Percentiles rank a stretch among this genome's conserved stretches.
These are phyloP conservation scores for Cantharis nigra DNA, from an alignment of 2,888 invertebrate genomes.

Conservation along the genomic window DNA sequence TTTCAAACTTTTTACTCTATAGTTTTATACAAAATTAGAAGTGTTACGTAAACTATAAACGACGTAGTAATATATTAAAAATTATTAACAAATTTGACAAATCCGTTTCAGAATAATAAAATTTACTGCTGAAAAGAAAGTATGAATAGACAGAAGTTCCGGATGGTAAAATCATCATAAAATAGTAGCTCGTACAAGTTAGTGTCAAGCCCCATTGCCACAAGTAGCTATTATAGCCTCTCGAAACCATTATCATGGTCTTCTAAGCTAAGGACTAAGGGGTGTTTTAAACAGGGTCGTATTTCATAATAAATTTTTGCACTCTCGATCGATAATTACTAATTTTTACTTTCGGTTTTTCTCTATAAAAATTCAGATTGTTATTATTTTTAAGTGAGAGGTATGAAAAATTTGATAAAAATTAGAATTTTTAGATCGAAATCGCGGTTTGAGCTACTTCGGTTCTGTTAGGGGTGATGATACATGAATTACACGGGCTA, in stretches of 20 bases:
- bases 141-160: slow-evolving; percentile 14
- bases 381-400: background rate
- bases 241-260: slow-evolving; percentile 38
- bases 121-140: background rate
- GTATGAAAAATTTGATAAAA: background rate
- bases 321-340: background rate
- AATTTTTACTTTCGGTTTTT: background rate
- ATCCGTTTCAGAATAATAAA: background rate
- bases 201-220: slow-evolving; percentile 49
- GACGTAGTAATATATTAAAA: background rate
- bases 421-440: background rate
- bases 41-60: background rate
- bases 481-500: slow-evolving; percentile 37
- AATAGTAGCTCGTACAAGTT: slow-evolving; percentile 41
- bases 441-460: slow-evolving; percentile 11
- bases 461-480: slow-evolving; percentile 34
- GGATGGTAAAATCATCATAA: slow-evolving; percentile 23
- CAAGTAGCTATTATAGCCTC: slow-evolving; percentile 47
- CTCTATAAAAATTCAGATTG: background rate
- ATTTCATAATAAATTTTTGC: slow-evolving; percentile 8
- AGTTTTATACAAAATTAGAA: background rate
- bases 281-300: slow-evolving; percentile 34
- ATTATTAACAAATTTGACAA: background rate
- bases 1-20: background rate
- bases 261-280: slow-evolving; percentile 18